phyloP scores from a whole-genome alignment of 2,888 invertebrate genomes.

The Hirtodrosophila cameraria region DNA sequence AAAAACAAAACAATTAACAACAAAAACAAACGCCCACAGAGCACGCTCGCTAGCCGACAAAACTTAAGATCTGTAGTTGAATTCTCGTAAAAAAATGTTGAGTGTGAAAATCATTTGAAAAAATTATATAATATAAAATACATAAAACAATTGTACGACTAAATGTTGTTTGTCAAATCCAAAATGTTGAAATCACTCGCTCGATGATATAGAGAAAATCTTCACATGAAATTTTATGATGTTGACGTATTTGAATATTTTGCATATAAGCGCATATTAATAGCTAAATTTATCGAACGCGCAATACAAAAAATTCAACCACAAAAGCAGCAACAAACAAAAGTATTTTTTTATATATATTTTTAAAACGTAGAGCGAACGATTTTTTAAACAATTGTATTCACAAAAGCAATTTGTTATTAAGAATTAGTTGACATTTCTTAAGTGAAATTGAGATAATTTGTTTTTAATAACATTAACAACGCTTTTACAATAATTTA shows the following conservation, averaged over 20 bases:
- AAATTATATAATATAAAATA: constrained; percentile 8
- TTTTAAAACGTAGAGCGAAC: constrained; percentile 33
- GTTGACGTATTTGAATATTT: constrained; percentile 31
- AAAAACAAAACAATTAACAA: too few relatives aligned
- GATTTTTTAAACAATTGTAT: constrained; percentile 23
- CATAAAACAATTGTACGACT: constrained; percentile 29
- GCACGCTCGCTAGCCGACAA: constrained; percentile 58
- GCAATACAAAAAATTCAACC: constrained; percentile 32
- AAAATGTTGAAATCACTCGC: constrained; percentile 27
- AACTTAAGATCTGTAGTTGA: constrained; percentile 50
- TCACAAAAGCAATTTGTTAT: constrained; percentile 41
- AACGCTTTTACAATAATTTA: constrained; percentile 32
- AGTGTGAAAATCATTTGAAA: constrained; percentile 33
- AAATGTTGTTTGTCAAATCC: constrained; percentile 37
- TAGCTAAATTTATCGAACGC: constrained; percentile 36
- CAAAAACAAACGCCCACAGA: constrained; percentile 36
- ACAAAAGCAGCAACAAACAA: constrained; percentile 31
- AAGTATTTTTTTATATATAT: constrained; percentile 36
- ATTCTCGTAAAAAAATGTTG: constrained; percentile 43
- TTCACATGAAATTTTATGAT: constrained; percentile 50
- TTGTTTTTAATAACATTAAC: constrained; percentile 43
- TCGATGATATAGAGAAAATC: constrained; percentile 30
- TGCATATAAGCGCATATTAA: constrained; percentile 36
- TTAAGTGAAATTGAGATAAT: constrained; percentile 45
- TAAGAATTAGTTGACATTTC: constrained; percentile 47